A percentile compares a stretch with the other conserved stretches of the same genome.
Conservation (phyloP, 2,113 vertebrate genomes). For the Trichomycterus rosablanca region DNA sequence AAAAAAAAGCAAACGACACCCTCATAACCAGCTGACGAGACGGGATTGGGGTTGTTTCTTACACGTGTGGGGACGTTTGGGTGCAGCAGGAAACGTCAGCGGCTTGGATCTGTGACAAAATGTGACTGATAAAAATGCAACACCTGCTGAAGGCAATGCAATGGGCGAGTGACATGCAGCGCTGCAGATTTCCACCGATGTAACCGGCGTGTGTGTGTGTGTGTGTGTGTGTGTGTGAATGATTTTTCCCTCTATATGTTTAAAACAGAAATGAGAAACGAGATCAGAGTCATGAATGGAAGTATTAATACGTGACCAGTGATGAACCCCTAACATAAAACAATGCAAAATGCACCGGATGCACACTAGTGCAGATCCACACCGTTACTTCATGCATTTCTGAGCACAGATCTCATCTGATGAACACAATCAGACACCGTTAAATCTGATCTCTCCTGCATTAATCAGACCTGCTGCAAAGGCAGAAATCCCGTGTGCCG, state of each 20-base stretch:
- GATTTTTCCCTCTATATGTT: too few relatives aligned
- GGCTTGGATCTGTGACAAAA: too few relatives aligned
- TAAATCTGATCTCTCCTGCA: background rate
- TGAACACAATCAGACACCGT: too few relatives aligned
- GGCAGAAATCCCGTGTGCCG: background rate
- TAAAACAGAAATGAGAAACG: too few relatives aligned
- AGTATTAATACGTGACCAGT: too few relatives aligned
- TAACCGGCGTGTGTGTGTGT: background rate
- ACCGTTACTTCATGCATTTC: too few relatives aligned
- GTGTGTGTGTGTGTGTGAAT: conserved; percentile 20
- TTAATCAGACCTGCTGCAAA: too few relatives aligned
- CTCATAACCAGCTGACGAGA: background rate
- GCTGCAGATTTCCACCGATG: conserved; percentile 8
- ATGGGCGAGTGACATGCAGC: conserved; percentile 18
- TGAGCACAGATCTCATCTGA: background rate
- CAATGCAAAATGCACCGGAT: background rate
- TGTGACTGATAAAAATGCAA: background rate
- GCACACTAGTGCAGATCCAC: background rate
- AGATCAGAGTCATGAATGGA: too few relatives aligned
- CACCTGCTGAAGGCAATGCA: background rate
- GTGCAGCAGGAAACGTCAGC: background rate
- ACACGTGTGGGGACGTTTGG: background rate
- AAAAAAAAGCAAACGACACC: background rate
- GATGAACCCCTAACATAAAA: too few relatives aligned
- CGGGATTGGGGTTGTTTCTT: background rate